These are phyloP conservation scores for Zelostemma sp. DNA, from an alignment of 1,140 invertebrate species.

Conservation along the genomic window DNA sequence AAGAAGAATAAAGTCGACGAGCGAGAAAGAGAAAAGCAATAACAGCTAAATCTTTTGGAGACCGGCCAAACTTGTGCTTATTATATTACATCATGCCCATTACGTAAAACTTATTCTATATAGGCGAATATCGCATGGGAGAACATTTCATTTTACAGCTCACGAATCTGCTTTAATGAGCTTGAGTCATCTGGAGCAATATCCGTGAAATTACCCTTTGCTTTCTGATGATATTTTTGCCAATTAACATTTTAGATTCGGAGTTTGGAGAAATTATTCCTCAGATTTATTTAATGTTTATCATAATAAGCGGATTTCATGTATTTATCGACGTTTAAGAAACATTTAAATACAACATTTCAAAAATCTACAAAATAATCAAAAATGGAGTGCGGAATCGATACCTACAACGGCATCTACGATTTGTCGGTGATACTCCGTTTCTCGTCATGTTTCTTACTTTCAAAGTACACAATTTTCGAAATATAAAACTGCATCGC, in stretches of 20 bases:
- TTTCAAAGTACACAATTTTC: no score
- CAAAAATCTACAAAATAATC: no score
- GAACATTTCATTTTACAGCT: slow-evolving; percentile 52
- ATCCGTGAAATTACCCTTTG: slow-evolving; percentile 22
- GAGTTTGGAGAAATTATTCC: no score
- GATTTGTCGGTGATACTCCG: no score
- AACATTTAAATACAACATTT: no score
- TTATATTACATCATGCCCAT: slow-evolving; percentile 56
- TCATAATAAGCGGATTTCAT: no score
- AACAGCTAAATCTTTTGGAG: slow-evolving; percentile 52
- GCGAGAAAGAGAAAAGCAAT: slow-evolving; percentile 49
- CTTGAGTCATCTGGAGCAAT: slow-evolving; percentile 4
- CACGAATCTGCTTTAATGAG: slow-evolving; percentile 34
- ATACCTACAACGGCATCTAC: no score
- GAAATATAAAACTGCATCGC: no score
- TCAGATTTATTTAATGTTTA: no score
- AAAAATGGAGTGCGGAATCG: no score
- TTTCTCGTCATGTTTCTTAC: no score
- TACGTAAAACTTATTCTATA: slow-evolving; percentile 55
- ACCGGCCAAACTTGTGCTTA: slow-evolving; percentile 53
- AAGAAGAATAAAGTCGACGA: background rate
- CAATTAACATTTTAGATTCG: background rate
- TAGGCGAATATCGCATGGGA: slow-evolving; percentile 45
- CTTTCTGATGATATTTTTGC: background rate
- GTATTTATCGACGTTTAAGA: no score